Percentiles rank a stretch among this genome's conserved stretches.
phyloP scores from a whole-genome alignment of 2,797 vertebrate species.

The Malacoctenus gilli region DNA sequence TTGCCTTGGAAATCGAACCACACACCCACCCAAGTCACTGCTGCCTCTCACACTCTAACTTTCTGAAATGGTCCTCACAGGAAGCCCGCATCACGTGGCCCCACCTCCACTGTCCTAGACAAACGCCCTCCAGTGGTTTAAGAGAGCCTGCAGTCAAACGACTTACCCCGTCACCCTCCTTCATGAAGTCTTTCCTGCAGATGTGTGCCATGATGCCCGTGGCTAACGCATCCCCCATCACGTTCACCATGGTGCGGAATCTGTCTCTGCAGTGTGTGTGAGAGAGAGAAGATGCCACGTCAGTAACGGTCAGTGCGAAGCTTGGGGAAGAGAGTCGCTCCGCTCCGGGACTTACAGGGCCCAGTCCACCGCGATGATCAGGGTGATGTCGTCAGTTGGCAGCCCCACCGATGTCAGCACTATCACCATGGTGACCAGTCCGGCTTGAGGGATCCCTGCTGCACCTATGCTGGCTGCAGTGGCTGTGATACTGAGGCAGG shows the following conservation, averaged over 20 bases:
- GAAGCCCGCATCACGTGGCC: no score
- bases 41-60: no score
- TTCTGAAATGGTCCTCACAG: no score
- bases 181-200: conserved; percentile 95
- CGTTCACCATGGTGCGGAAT: conserved; percentile 98
- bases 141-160: no score
- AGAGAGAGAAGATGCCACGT: conserved; percentile 5
- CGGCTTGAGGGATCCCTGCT: conserved; percentile 94
- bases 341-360: conserved; percentile 95
- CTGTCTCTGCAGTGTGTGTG: conserved; percentile 85
- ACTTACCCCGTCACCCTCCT: conserved; percentile 89
- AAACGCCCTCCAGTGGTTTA: no score
- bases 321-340: no score
- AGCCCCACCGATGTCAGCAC: conserved; percentile 95
- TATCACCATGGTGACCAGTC: conserved; percentile 97
- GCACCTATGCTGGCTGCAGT: conserved; percentile 96
- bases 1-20: no score
- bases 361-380: conserved; percentile 96
- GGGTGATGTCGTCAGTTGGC: conserved; percentile 95
- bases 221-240: conserved; percentile 93
- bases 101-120: no score
- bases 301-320: no score
- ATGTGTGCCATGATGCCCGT: conserved; percentile 98
- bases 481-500: conserved; percentile 89
- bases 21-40: no score